Evolutionary conservation across 2,113 vertebrate genomes (phyloP).

Genomic region (Cinclus mexicanus): DNA sequence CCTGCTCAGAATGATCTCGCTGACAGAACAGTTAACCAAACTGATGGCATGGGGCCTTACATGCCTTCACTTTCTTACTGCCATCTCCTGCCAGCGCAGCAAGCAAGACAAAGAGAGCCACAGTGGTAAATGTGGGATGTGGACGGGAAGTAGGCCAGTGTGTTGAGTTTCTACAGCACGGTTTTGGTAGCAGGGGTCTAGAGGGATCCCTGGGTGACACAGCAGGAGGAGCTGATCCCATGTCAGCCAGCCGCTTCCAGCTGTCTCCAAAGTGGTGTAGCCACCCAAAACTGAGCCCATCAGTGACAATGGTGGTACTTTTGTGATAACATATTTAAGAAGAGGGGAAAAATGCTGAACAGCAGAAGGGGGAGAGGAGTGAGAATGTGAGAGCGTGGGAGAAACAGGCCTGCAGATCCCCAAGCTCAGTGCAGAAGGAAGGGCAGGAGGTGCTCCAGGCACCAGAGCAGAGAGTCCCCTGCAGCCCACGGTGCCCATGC

Average conservation of each 20-base stretch:
- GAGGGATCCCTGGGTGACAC: not conserved
- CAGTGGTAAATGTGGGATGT: not conserved
- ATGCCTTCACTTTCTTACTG: not conserved
- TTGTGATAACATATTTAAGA: not conserved
- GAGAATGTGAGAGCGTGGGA: not conserved
- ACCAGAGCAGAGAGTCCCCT: not conserved
- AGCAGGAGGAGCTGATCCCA: not conserved
- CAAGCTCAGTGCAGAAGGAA: not conserved
- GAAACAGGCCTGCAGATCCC: not conserved
- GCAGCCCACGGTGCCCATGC: not conserved
- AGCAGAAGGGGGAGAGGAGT: not conserved
- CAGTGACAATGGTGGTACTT: not conserved
- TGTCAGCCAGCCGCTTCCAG: not conserved
- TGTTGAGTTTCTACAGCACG: not conserved
- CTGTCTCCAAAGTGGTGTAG: not conserved
- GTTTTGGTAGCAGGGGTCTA: not conserved
- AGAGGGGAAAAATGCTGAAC: not conserved
- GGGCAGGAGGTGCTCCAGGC: not conserved
- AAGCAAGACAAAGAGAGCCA: not conserved
- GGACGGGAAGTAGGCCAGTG: accelerated
- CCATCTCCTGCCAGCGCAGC: not conserved
- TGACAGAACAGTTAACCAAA: constrained; percentile 31
- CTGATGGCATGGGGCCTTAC: not conserved
- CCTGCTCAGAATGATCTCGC: not conserved
- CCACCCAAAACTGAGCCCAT: not conserved